These are phyloP conservation scores for Silurus meridionalis DNA, from an alignment of 2,113 vertebrate genomes.

Conservation along the genomic window DNA sequence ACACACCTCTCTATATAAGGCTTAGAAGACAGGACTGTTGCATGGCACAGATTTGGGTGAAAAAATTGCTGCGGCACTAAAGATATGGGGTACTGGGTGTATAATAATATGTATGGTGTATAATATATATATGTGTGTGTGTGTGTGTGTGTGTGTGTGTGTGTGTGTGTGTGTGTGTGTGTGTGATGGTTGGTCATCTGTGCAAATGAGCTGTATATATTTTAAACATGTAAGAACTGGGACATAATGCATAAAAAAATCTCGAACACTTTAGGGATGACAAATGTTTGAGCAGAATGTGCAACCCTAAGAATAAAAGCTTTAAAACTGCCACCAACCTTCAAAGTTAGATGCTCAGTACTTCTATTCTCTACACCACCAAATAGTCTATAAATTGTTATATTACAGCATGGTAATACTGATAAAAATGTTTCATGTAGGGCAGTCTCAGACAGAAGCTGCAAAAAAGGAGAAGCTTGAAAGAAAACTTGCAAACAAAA, in stretches of 20 bases:
- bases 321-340: background rate
- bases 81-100: no score
- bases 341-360: background rate
- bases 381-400: background rate
- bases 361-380: background rate
- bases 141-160: no score
- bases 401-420: background rate
- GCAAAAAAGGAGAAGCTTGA: no score
- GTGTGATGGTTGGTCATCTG: background rate
- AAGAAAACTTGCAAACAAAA: no score
- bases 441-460: no score
- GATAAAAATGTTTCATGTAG: background rate
- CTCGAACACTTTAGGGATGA: background rate
- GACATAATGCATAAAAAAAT: background rate
- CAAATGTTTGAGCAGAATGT: background rate
- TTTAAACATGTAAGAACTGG: background rate
- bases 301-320: background rate
- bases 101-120: no score
- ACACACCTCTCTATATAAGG: no score
- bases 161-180: no score
- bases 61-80: no score
- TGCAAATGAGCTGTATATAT: background rate
- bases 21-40: no score
- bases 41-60: no score
- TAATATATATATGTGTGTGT: no score